Conservation (phyloP, 2,888 invertebrate species). For the Eustalomyia histrio region DNA sequence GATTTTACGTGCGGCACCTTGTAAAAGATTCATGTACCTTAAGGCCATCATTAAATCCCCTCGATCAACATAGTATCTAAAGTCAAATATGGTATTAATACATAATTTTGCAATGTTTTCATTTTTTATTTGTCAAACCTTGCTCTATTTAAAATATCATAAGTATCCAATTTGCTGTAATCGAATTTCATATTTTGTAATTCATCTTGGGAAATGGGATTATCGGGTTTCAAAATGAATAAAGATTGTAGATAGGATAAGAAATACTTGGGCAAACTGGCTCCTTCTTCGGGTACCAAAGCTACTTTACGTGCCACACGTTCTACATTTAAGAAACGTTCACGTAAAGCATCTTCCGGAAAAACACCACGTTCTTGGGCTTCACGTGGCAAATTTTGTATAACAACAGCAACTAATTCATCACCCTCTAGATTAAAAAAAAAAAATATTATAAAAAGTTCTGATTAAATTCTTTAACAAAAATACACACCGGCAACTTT, state of each 20-base stretch:
- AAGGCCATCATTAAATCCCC: slow-evolving; percentile 93
- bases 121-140: slow-evolving; percentile 81
- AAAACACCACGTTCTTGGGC: slow-evolving; percentile 90
- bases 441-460: slow-evolving; percentile 10
- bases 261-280: slow-evolving; percentile 89
- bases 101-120: no score
- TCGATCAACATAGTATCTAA: slow-evolving; percentile 90
- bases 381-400: slow-evolving; percentile 88
- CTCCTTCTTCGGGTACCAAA: slow-evolving; percentile 92
- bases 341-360: slow-evolving; percentile 91
- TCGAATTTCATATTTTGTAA: slow-evolving; percentile 87
- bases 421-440: slow-evolving; percentile 82
- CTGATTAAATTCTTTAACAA: background rate
- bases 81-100: no score
- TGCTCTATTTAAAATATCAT: slow-evolving; percentile 93
- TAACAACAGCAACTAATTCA: slow-evolving; percentile 88
- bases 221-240: slow-evolving; percentile 85
- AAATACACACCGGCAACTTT: slow-evolving; percentile 85
- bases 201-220: slow-evolving; percentile 87
- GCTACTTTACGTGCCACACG: slow-evolving; percentile 90
- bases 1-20: slow-evolving; percentile 92
- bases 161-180: slow-evolving; percentile 88
- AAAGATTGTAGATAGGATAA: slow-evolving; percentile 94
- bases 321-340: slow-evolving; percentile 91
- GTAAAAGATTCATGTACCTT: slow-evolving; percentile 90